Evolutionary conservation across 2,797 vertebrate genomes (phyloP).

Genomic region (Chiroxiphia lanceolata): DNA sequence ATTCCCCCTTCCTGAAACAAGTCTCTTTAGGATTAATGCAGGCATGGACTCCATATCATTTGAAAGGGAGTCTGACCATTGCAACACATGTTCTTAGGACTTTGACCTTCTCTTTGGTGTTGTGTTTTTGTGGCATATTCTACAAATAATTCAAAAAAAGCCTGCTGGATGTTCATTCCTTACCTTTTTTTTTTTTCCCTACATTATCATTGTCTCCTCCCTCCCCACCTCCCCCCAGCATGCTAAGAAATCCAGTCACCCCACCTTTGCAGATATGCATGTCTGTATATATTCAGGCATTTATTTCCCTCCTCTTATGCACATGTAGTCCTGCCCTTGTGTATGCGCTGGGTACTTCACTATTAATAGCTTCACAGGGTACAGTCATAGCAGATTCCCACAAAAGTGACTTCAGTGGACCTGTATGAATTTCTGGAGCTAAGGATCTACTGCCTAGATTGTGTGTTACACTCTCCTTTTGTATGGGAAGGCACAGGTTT

Average conservation of each 20-base stretch:
- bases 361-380: not conserved
- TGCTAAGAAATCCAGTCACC: not conserved
- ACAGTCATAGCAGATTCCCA: not conserved
- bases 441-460: not conserved
- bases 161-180: not conserved
- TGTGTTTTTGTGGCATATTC: not conserved
- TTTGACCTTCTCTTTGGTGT: not conserved
- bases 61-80: not conserved
- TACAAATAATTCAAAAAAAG: not conserved
- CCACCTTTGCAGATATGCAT: not conserved
- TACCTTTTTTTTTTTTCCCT: not conserved
- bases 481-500: not conserved
- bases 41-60: not conserved
- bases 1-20: not conserved
- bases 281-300: not conserved
- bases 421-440: not conserved
- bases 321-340: not conserved
- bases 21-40: not conserved
- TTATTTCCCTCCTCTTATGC: not conserved
- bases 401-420: not conserved
- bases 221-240: not conserved
- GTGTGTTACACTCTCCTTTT: not conserved
- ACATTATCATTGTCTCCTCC: not conserved
- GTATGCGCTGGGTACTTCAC: not conserved
- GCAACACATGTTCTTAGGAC: not conserved